Base-by-base conservation (phyloP, 2,797 vertebrate species). In the Hemitrygon akajei region DNA sequence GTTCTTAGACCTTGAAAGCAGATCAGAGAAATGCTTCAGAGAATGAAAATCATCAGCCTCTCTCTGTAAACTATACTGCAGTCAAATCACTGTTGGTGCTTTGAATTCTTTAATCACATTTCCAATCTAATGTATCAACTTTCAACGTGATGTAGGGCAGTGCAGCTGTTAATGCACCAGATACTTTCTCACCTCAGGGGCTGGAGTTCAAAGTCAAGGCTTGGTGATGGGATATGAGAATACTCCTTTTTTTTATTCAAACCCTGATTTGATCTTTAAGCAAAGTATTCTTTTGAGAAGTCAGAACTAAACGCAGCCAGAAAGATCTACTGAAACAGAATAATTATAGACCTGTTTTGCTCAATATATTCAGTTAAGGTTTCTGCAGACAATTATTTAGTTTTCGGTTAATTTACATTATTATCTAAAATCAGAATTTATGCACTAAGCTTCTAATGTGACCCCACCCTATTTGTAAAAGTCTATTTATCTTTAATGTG, bases 151-250 rank as follows among this genome's bases (percentile, higher is more conserved):
- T 37, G n/a, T 89, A 20, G 18, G 86, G 60, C 34, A n/a, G 63
- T 14, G 34, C 86, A 89, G 60, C n/a, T 89, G 86, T 89, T 86
- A 89, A 34, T 16, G 66, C 18, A 69, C 86, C 60, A 89, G 60
- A 37, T 89, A 30, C 82, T 56, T 89, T 66, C 86, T 66, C 86
- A 89, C 86, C 86, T 66, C 63, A 34, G n/a, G 30, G 86, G 86
- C n/a, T 66, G 0, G 18, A 9, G n/a, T 89, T 69, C 86, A 69
- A 89, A 89, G n/a, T 60, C n/a, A 34, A 3, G 16, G 63, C 86
- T 34, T 18, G 22, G 10, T 69, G 63, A 69, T 89, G 60, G 63
- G 5, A 89, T 66, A 69, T 37, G 34, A 22, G n/a, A 34, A 84
- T 84, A 0, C 47, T 4, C 81, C 11, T 84, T 58, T 84, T n/a